Evolutionary conservation across 1,140 invertebrate species (phyloP).

Genomic region (Leptinotarsa texana): DNA sequence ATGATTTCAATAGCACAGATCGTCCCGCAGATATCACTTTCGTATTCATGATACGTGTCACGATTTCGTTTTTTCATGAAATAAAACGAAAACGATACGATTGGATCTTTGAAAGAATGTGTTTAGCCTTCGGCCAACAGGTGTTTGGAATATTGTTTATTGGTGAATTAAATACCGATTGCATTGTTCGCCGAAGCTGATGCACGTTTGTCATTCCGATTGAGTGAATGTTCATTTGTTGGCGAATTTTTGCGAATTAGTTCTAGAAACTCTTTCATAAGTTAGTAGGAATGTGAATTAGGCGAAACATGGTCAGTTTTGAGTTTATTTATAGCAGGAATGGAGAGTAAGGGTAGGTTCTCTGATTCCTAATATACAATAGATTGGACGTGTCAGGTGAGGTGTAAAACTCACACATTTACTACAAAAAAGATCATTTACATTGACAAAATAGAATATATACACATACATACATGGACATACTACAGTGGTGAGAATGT

Average conservation of each 20-base stretch:
- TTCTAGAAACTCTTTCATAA: too few relatives aligned
- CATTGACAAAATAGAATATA: too few relatives aligned
- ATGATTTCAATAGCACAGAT: background rate
- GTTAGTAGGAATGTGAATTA: too few relatives aligned
- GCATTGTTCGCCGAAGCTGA: background rate
- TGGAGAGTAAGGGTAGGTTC: too few relatives aligned
- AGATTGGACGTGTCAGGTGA: too few relatives aligned
- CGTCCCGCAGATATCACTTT: background rate
- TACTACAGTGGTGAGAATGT: too few relatives aligned
- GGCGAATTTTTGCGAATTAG: background rate
- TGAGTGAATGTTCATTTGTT: background rate
- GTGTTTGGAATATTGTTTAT: background rate
- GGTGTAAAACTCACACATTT: too few relatives aligned
- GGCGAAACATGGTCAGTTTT: too few relatives aligned
- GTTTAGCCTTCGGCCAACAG: conserved; percentile 5
- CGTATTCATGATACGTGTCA: background rate
- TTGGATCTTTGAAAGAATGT: background rate
- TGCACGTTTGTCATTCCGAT: background rate
- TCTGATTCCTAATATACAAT: too few relatives aligned
- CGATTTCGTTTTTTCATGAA: background rate
- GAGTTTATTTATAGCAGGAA: too few relatives aligned
- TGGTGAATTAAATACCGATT: background rate
- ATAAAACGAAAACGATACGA: background rate
- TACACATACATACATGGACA: too few relatives aligned
- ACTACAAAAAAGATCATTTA: too few relatives aligned